Evolutionary conservation across 2,113 vertebrate species (phyloP).

Genomic region (Tursiops truncatus): DNA sequence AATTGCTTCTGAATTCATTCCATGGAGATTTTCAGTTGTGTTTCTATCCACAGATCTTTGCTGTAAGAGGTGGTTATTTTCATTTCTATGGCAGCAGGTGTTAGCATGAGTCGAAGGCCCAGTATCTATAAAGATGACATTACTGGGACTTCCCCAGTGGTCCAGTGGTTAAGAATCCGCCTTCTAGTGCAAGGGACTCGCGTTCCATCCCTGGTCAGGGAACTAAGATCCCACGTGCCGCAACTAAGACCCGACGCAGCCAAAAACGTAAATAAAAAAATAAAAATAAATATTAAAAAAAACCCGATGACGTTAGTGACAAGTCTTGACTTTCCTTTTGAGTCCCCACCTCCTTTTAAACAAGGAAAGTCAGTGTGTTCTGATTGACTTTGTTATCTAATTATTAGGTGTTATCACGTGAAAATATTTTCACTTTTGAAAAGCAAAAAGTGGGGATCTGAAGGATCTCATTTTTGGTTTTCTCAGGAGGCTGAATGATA

Average conservation of each 20-base stretch:
- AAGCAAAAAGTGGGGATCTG: neutral
- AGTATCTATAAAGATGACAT: neutral
- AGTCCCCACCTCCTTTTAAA: neutral
- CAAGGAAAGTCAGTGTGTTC: neutral
- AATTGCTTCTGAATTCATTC: neutral
- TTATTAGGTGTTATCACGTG: neutral
- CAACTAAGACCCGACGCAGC: no score
- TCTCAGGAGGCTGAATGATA: neutral
- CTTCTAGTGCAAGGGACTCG: no score
- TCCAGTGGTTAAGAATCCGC: no score
- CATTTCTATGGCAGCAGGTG: neutral
- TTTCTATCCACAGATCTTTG: neutral
- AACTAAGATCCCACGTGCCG: no score
- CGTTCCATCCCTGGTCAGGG: no score
- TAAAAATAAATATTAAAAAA: no score
- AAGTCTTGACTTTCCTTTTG: neutral
- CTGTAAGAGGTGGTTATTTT: neutral
- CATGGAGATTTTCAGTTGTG: neutral
- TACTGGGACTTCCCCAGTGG: no score
- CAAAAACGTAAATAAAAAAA: no score
- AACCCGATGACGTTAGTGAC: fast-evolving
- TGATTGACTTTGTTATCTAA: neutral
- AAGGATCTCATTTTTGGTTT: neutral
- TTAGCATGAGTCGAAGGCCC: neutral
- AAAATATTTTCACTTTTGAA: neutral